These are phyloP conservation scores for Festucalex cinctus DNA, from an alignment of 2,113 vertebrate species.

Conservation along the genomic window DNA sequence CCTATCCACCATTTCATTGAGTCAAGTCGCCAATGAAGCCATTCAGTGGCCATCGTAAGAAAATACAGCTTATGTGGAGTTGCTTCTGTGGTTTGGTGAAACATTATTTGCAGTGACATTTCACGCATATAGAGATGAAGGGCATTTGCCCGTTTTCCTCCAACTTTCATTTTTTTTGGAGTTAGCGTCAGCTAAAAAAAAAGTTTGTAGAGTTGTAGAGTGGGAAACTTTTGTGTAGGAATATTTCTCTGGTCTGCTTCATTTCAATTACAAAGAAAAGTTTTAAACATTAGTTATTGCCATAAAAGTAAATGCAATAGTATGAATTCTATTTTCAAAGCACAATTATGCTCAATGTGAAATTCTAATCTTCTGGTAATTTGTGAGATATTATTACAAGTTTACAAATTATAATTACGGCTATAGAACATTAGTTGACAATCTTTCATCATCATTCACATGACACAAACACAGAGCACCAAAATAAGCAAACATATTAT, in stretches of 20 bases:
- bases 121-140: background rate
- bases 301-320: background rate
- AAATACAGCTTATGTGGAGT: constrained; percentile 7
- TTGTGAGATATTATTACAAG: background rate
- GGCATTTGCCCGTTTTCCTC: background rate
- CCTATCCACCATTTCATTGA: constrained; percentile 4
- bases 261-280: background rate
- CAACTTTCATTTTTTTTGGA: background rate
- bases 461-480: background rate
- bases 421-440: background rate
- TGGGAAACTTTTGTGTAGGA: background rate
- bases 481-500: background rate
- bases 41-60: constrained; percentile 28
- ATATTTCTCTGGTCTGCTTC: background rate
- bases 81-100: constrained; percentile 6
- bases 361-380: background rate
- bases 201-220: background rate
- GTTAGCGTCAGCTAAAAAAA: background rate
- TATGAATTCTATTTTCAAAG: background rate
- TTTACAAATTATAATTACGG: background rate
- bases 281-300: background rate
- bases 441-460: background rate
- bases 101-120: background rate
- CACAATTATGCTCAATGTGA: background rate
- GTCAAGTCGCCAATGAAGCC: constrained; percentile 40